Percentiles rank a stretch among this genome's conserved stretches.
These are phyloP conservation scores for Caenorhabditis japonica DNA, from an alignment of 2,888 invertebrate genomes.

Conservation along the genomic window DNA sequence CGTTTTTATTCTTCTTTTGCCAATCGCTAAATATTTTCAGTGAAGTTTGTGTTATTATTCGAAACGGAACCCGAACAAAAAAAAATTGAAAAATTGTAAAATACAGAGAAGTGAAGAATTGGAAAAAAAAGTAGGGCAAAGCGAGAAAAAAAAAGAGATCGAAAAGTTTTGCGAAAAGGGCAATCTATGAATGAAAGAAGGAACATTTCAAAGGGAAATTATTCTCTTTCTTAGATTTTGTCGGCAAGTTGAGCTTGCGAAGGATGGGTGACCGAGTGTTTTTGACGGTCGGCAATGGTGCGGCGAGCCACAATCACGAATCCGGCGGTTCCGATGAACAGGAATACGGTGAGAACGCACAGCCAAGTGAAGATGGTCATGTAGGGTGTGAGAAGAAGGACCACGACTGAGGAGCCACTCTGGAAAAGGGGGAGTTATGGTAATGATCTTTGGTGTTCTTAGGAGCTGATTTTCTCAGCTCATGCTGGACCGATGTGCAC, in stretches of 20 bases:
- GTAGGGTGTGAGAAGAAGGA: slow-evolving; percentile 57
- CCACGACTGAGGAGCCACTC: slow-evolving; percentile 56
- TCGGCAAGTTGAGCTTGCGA: slow-evolving; percentile 53
- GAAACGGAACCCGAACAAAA: background rate
- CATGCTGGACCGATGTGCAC: too few relatives aligned
- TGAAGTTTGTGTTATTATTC: slow-evolving; percentile 14
- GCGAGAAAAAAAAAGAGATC: background rate
- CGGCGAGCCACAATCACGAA: slow-evolving; percentile 50
- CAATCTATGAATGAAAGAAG: background rate
- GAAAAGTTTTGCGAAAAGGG: background rate
- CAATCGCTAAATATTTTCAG: background rate
- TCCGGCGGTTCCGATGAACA: slow-evolving; percentile 53
- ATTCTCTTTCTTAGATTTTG: slow-evolving; percentile 42
- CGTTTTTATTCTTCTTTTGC: background rate
- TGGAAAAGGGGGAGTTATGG: slow-evolving; percentile 44
- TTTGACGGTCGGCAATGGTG: slow-evolving; percentile 39
- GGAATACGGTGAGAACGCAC: slow-evolving; percentile 47
- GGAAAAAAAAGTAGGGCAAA: background rate
- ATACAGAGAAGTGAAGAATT: background rate
- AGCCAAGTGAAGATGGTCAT: slow-evolving; percentile 58
- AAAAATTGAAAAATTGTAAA: background rate
- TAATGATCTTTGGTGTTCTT: too few relatives aligned
- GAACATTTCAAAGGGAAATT: slow-evolving; percentile 5
- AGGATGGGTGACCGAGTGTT: slow-evolving; percentile 39
- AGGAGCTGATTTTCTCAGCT: background rate